Base-by-base conservation (phyloP, 2,113 vertebrate genomes). In the Agelaius phoeniceus region DNA sequence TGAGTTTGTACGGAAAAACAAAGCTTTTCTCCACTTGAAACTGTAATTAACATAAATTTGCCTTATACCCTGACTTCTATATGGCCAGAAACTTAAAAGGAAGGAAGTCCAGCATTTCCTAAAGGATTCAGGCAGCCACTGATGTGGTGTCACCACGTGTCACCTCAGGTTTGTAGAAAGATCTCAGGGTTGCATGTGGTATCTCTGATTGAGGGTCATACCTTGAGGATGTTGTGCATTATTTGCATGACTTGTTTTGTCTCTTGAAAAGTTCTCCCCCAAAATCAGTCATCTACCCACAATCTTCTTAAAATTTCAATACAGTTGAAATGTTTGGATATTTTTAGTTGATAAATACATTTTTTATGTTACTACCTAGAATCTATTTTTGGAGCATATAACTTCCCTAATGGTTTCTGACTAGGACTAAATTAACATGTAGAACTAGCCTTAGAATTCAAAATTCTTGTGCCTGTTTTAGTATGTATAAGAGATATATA, bases 121-220 rank as follows among this genome's bases (percentile, higher is more conserved):
- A 6, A 55, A 58, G 35, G 14, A 27, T 43, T 46, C 24, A 44
- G 44, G 26, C 48, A 79, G 33, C 48, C 33, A 10, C 5, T 78
- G 37, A 7, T 35, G 15, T 33, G 15, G 9, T 67, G 33, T 62
- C 31, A 35, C 3, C 12, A 6, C 12, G 7, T 44, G 31, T 52
- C 20, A 44, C 26, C 18, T 66, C 21, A 15, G 48, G 31, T 61
- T 82, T 49, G 46, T 73, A 89, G n/a, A 20, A 57, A 10, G 37
- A 49, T 57, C 15, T 12, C 35, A 35, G n/a, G 33, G 21, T 14
- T 27, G 16, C 1, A 0, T 69, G 4, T 43, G 35, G 3, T 48
- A 7, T 48, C 33, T 75, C 26, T 0, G 0, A 8, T 9, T 15
- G 44, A 39, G 48, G 41, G 41, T 72, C 22, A 3, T 4, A 8